A percentile compares a stretch with the other conserved stretches of the same genome.
phyloP scores from a whole-genome alignment of 2,113 vertebrate genomes.

The Lucifuga dentata region DNA sequence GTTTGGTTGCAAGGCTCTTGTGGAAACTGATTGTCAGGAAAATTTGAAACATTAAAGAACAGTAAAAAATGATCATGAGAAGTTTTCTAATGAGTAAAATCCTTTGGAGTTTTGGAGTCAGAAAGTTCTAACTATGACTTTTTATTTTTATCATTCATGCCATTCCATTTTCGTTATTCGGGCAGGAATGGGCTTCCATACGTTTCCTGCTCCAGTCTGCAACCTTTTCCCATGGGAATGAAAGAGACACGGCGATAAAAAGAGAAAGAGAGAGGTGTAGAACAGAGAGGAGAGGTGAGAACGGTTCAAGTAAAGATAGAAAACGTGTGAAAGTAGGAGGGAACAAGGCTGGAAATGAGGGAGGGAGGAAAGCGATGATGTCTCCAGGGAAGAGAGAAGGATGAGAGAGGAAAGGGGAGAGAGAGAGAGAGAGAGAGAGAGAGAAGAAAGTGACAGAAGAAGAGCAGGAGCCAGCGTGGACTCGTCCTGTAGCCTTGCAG shows the following conservation, averaged over 20 bases:
- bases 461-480: constrained; percentile 35
- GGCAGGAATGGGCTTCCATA: no score
- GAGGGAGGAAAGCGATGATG: background rate
- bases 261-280: constrained; percentile 19
- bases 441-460: constrained; percentile 33
- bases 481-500: constrained; percentile 38
- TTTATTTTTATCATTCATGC: no score
- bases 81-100: no score
- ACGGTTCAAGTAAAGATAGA: constrained; percentile 59
- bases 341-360: background rate
- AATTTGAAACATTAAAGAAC: no score
- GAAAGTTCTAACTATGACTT: no score
- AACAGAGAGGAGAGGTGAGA: constrained; percentile 54
- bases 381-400: constrained; percentile 7
- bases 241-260: background rate
- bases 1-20: no score
- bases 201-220: no score
- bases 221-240: background rate
- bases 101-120: no score
- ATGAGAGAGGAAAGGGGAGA: constrained; percentile 6
- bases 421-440: constrained; percentile 21
- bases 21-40: no score
- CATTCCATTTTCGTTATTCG: no score
- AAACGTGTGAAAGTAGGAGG: constrained; percentile 30
- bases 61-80: no score